Base-by-base conservation (phyloP, 2,113 vertebrate species). In the Uropsilus gracilis region DNA sequence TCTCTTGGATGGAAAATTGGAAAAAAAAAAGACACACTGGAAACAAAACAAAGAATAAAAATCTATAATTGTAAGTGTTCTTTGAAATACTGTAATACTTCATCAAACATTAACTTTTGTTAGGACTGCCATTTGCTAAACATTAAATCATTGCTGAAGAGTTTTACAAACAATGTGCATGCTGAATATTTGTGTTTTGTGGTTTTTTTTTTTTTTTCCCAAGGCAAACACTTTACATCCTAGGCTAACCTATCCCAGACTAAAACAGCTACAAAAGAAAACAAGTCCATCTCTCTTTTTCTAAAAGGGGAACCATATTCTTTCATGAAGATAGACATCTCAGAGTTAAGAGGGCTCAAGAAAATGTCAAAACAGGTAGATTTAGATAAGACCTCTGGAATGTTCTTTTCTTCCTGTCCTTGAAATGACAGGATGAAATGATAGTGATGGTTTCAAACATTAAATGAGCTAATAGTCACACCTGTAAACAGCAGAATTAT, bases 91-190 rank as follows among this genome's bases (percentile, higher is more conserved):
- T 90, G 34, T 72, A 95, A 82, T 96, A 81, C 73, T 96, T 94
- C 95, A 92, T 94, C 85, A 78, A 90, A 96, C 73, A 59, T 90
- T 91, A 94, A 61, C 85, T 97, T 96, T 95, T 73, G 71, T 78
- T 87, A 92, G 61, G 71, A 59, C 63, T 94, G 30, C 53, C 95
- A 90, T 96, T 97, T 97, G 94, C 63, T 95, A 95, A 94, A 81
- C 92, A 96, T 96, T 97, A 94, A 95, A 93, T 95, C 57, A 94
- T 93, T 86, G 55, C 68, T 94, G 46, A 95, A 57, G 69, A 93
- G 88, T 89, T 96, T 95, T 80, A 86, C 78, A 96, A 96, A 95
- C 83, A 97, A 72, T 68, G 42, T 57, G 20, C 66, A 72, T 90
- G 72, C 59, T 94, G 76, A 94, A 84, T 97, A 89, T 91, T 95